Evolutionary conservation across 2,113 vertebrate species (phyloP).

Genomic region (Pollachius pollachius): DNA sequence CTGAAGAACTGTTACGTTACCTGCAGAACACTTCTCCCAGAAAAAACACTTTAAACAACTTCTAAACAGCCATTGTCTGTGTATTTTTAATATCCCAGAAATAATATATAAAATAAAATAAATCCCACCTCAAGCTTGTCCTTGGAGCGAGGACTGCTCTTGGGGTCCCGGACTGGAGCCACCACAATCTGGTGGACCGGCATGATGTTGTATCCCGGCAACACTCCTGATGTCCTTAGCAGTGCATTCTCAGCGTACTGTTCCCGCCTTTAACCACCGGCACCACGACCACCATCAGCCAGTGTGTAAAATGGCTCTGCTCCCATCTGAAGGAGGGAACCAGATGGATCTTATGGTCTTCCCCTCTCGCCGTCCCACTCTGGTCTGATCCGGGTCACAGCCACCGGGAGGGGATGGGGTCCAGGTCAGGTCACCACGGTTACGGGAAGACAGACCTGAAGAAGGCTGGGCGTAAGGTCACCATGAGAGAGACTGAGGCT

Average conservation of each 20-base stretch:
- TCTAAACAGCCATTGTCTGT: too few relatives aligned
- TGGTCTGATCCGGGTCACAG: conserved; percentile 28
- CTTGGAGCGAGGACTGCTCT: conserved; percentile 81
- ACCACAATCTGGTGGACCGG: conserved; percentile 91
- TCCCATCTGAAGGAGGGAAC: neutral
- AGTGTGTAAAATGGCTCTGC: conserved; percentile 15
- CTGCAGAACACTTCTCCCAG: too few relatives aligned
- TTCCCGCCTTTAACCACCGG: conserved; percentile 24
- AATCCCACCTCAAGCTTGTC: conserved; percentile 87
- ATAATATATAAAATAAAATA: too few relatives aligned
- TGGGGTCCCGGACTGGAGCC: conserved; percentile 82
- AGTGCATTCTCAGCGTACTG: conserved; percentile 33
- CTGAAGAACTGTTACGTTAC: too few relatives aligned
- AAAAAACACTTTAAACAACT: too few relatives aligned
- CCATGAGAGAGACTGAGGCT: conserved; percentile 20
- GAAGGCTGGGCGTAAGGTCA: conserved; percentile 57
- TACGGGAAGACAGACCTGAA: conserved; percentile 52
- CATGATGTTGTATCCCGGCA: conserved; percentile 77
- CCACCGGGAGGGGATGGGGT: conserved; percentile 25
- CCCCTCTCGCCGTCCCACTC: conserved; percentile 16
- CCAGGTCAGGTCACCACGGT: conserved; percentile 60
- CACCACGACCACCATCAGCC: neutral
- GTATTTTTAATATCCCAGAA: too few relatives aligned
- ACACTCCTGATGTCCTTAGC: conserved; percentile 42
- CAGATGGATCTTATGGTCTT: neutral